Conservation (phyloP, 2,113 vertebrate species). For the Chlorocebus sabaeus region DNA sequence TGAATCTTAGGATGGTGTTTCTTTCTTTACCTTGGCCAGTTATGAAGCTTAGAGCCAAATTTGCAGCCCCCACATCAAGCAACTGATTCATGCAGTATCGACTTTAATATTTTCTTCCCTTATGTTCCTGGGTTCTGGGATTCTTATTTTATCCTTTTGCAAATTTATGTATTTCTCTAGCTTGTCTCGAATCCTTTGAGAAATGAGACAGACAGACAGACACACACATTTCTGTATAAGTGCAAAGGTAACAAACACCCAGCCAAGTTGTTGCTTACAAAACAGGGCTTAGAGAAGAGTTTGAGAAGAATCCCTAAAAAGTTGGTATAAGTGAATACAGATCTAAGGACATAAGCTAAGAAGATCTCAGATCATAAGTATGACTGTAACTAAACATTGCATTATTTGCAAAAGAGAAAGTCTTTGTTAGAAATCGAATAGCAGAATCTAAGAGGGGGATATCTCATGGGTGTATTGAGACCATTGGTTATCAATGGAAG, state of each 20-base stretch:
- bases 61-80: background rate
- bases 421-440: background rate
- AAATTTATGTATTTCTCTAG: background rate
- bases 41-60: background rate
- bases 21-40: background rate
- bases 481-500: background rate
- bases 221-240: background rate
- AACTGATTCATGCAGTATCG: background rate
- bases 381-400: background rate
- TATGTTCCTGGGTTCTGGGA: background rate
- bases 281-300: background rate
- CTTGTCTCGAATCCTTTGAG: background rate
- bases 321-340: background rate
- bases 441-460: background rate
- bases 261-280: background rate
- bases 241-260: background rate
- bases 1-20: background rate
- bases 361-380: background rate
- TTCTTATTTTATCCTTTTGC: constrained; percentile 17
- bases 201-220: background rate
- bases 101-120: background rate
- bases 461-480: background rate
- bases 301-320: background rate
- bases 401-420: background rate
- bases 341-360: background rate